Evolutionary conservation across 2,113 vertebrate species (phyloP), one percentile per base, ranked within the genome.

Genomic region (Nematolebias whitei): DNA sequence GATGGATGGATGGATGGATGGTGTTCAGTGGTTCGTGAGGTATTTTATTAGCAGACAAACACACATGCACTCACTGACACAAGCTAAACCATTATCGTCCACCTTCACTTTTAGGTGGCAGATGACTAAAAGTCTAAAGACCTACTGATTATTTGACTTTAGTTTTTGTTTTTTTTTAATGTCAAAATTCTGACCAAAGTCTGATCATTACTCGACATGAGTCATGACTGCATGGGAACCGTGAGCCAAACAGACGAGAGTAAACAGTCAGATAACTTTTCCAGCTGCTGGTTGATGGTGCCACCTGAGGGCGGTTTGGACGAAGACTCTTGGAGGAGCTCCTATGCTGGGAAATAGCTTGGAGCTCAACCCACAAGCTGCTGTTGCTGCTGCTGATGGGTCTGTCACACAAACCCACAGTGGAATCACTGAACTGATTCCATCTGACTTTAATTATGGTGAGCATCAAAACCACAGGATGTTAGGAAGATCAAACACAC

Each of bases 281-380:
- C 73, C 85, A 90, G 84, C 78, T 87, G 81, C 39, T 22, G 63
- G 66, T 68, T 78, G 57, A 70, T 26, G 12, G 65, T 75, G 82
- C 78, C 88, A 89, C 85, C 87, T 88, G 79, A 88, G 75, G 78
- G 71, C 16, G 63, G 71, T 85, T 85, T 79, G 54, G 67, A 76
- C 68, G 71, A 72, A 15, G 3, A 76, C 69, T 73, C 74, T 74
- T 61, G 60, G 59, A 62, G 53, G 48, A 35, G 48, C 29, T 68
- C 40, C 48, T 62, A 32, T 73, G 59, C 72, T 79, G 79, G 76
- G 76, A 88, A 87, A 84, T 2, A 12, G 52, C 55, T 80, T 45
- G 9, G 52, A 60, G 45, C 22, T 63, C 0, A 4, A 70, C 72
- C 68, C 68, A 67, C 76, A 68, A 51, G 41, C 53, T 29, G 26